Base-by-base conservation (phyloP, 1,140 invertebrate species). In the Nasonia vitripennis region DNA sequence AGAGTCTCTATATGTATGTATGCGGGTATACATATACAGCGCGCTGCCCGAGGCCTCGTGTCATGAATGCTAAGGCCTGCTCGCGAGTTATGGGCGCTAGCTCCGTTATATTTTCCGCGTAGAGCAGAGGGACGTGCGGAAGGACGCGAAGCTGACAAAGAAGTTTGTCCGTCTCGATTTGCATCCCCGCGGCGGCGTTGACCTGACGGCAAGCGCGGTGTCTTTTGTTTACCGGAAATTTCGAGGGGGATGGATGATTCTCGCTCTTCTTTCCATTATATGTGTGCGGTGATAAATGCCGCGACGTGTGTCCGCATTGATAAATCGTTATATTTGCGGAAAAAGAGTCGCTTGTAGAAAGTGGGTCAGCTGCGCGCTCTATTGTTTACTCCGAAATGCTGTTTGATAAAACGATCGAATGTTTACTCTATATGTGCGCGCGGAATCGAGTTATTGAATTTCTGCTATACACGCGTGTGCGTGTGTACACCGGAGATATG, bases 271-370 rank as follows among this genome's bases (percentile, higher is more conserved):
- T n/a, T n/a, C 55, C 55, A 62, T 75, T 78, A 68, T 78, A 68
- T 51, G 86, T 85, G 86, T 51, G 78, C 68, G 55, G 34, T 84
- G 81, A 87, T 87, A 86, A 88, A 87, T 87, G 86, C 86, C 87
- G 85, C 86, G 78, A 37, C 34, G 34, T 5, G 5, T 37, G 4
- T 37, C 78, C 73, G 27, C 68, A 85, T 62, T 55, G 85, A 83
- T 88, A 88, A 88, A 88, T 85, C 70, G 85, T 62, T 70, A 77
- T 75, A 70, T 51, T 51, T 51, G 12, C 48, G 11, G 48, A 14
- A 51, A 20, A 37, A 37, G 34, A 37, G 34, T 37, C 34, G 34
- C 34, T 4, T 37, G 5, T 5, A 5, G 55, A n/a, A 62, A 20
- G 17, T 62, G 17, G 55, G 20, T 62, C 55, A n/a, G 5, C 14